Conservation (phyloP, 1,140 invertebrate species). For the Telenomus remus region DNA sequence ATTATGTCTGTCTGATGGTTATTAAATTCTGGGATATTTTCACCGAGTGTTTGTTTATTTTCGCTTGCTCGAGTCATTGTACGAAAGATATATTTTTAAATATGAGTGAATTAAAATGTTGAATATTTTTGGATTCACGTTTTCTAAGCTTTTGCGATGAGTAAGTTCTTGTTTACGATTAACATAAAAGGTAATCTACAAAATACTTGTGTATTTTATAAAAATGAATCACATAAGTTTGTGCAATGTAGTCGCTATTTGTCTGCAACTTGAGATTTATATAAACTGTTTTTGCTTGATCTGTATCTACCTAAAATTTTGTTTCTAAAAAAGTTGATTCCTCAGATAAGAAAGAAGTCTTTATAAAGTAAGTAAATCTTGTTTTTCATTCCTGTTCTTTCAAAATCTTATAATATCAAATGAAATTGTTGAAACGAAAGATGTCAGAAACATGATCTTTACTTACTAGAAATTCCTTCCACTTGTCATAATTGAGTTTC, state of each 20-base stretch:
- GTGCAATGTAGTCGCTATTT: not conserved
- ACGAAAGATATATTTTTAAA: not conserved
- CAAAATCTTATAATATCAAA: not conserved
- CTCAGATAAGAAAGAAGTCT: no score
- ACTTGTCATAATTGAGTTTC: slow-evolving; percentile 90
- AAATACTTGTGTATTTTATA: not conserved
- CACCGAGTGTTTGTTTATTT: no score
- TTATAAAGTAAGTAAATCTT: no score
- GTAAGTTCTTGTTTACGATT: not conserved
- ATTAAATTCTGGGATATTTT: no score
- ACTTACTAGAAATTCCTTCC: slow-evolving; percentile 83
- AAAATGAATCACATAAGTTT: not conserved
- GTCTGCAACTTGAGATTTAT: not conserved
- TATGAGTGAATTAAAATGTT: not conserved
- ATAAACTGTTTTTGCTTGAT: not conserved
- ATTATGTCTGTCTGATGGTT: no score
- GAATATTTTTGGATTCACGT: not conserved
- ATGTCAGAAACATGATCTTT: slow-evolving; percentile 16
- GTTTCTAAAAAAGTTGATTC: no score
- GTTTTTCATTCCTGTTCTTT: not conserved
- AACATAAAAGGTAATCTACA: not conserved
- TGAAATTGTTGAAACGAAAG: not conserved
- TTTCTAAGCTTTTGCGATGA: not conserved
- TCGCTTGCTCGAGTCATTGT: no score
- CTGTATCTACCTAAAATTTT: no score